Base-by-base conservation (phyloP, 1,140 invertebrate genomes). In the Pseudomyrmex flavicornis region DNA sequence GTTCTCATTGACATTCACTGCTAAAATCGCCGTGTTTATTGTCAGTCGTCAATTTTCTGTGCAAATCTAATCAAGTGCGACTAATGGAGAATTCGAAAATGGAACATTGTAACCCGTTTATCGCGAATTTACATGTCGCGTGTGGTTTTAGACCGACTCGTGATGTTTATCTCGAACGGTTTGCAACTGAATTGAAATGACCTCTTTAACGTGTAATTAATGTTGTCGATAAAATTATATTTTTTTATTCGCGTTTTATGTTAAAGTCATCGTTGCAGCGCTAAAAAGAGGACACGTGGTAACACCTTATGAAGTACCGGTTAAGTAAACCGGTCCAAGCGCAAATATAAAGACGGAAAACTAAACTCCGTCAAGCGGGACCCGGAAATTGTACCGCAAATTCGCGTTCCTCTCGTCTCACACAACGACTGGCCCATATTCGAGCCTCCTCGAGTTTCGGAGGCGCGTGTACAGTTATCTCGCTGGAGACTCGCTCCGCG, bases 391-490 rank as follows among this genome's bases (percentile, higher is more conserved):
- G 62, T 74, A 63, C 17, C 61, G 69, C 56, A 52, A 61, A 75
- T 82, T 82, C 62, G 58, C 68, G 69, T 50, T 69, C 48, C 50
- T 44, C 58, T 44, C 58, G 10, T 5, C 54, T 35, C 26, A 35
- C n/a, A 46, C 58, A 75, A 77, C 76, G 70, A 56, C 79, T 61
- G 79, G 66, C 84, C 79, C 17, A 83, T 87, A 87, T 86, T 61
- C 68, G 20, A 35, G 35, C 0, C 35, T 3, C 5, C 35, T 44
- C 70, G 56, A 72, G 76, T 86, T 87, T 83, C 70, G 20, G 59
- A 74, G 35, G 48, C 35, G 20, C 66, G 61, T 61, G 10, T 85
- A 87, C 86, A 84, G 86, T 87, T 87, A 87, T 86, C 58, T 58
- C 74, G 61, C n/a, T 20, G 9, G 46, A 17, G n/a, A n/a, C n/a